These are phyloP conservation scores for Stigmatopora nigra DNA, from an alignment of 2,113 vertebrate genomes.

Conservation along the genomic window DNA sequence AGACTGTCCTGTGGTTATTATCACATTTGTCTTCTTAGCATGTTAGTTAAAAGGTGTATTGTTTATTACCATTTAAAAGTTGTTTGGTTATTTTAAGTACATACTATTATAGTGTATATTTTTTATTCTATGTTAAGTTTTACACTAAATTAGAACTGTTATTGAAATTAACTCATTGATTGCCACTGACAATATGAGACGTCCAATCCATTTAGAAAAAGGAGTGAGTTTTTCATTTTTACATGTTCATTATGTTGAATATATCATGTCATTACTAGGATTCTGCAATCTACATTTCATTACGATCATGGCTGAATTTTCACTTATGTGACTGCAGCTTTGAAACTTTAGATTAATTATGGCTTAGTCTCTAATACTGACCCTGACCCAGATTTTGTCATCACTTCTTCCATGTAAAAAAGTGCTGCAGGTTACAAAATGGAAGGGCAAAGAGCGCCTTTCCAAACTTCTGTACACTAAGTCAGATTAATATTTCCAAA, in stretches of 20 bases:
- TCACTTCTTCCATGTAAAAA: background rate
- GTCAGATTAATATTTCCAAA: conserved; percentile 4
- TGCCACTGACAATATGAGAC: too few relatives aligned
- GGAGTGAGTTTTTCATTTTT: background rate
- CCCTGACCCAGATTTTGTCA: background rate
- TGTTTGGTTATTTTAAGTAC: too few relatives aligned
- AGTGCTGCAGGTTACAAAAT: background rate
- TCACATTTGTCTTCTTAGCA: too few relatives aligned
- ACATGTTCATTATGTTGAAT: background rate
- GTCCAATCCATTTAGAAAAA: too few relatives aligned
- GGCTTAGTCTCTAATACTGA: background rate
- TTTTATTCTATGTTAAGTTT: too few relatives aligned
- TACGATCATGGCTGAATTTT: background rate
- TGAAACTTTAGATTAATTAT: background rate
- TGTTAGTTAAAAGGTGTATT: too few relatives aligned
- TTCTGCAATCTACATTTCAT: background rate
- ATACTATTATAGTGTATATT: too few relatives aligned
- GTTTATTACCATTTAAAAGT: too few relatives aligned
- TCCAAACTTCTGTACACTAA: background rate
- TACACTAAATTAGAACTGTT: too few relatives aligned
- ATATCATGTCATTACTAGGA: background rate
- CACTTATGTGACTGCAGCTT: background rate
- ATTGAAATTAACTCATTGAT: too few relatives aligned
- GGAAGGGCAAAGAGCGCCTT: background rate
- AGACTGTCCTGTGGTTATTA: too few relatives aligned